phyloP scores from a whole-genome alignment of 1,140 invertebrate genomes.

The Pectinophora gossypiella region DNA sequence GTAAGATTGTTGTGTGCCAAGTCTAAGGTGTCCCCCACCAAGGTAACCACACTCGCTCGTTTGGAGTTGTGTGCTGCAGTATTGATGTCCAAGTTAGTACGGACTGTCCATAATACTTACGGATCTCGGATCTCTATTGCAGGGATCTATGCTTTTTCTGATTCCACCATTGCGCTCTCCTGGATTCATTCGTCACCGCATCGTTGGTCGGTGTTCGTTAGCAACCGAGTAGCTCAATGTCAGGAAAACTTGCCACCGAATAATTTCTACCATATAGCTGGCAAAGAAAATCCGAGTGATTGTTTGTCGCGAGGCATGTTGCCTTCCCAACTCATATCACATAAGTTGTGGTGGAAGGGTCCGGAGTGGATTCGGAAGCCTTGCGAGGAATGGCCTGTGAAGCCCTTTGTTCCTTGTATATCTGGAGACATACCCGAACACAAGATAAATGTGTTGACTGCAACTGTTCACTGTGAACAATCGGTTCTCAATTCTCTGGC shows the following conservation, averaged over 20 bases:
- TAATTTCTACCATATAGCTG: slow-evolving; percentile 50
- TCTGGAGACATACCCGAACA: background rate
- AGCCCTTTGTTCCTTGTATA: background rate
- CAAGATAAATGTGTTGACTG: background rate
- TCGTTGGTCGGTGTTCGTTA: slow-evolving; percentile 47
- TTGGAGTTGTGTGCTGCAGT: slow-evolving; percentile 14
- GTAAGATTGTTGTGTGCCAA: too few species aligned
- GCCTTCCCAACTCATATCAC: slow-evolving; percentile 21
- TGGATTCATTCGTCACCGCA: slow-evolving; percentile 33
- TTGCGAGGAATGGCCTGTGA: background rate
- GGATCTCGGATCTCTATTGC: slow-evolving; percentile 8
- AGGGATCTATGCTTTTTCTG: slow-evolving; percentile 17
- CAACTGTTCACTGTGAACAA: too few species aligned
- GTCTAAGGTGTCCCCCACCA: slow-evolving; percentile 19
- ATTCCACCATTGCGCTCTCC: slow-evolving; percentile 7
- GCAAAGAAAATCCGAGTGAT: slow-evolving; percentile 64
- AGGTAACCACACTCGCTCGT: slow-evolving; percentile 9
- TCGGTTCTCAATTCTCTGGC: background rate
- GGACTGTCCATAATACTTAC: slow-evolving; percentile 8
- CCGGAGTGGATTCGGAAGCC: slow-evolving; percentile 7
- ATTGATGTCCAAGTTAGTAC: slow-evolving; percentile 14
- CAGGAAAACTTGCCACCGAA: slow-evolving; percentile 19
- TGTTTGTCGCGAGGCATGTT: slow-evolving; percentile 38
- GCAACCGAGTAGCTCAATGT: slow-evolving; percentile 56
- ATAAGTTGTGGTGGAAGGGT: slow-evolving; percentile 38